phyloP scores from a whole-genome alignment of 2,888 invertebrate species.

The Aporophyla lueneburgensis region DNA sequence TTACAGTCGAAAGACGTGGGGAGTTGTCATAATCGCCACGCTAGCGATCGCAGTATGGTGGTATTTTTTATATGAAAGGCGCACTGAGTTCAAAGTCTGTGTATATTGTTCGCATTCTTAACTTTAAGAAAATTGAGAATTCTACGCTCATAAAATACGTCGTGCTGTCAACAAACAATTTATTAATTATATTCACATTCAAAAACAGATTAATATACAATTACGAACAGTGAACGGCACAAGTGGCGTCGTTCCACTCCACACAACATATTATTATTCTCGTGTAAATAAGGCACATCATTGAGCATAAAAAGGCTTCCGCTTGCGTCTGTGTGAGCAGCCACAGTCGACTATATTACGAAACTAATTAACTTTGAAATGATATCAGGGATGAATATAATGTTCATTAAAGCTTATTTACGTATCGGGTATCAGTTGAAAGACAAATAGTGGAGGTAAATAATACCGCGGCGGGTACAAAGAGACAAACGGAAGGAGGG shows the following conservation, averaged over 20 bases:
- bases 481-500: not conserved
- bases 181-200: slow-evolving; percentile 20
- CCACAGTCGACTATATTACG: slow-evolving; percentile 47
- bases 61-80: too few species aligned
- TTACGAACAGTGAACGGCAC: slow-evolving; percentile 15
- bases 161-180: not conserved
- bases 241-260: not conserved
- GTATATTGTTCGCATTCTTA: not conserved
- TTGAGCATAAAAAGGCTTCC: slow-evolving; percentile 24
- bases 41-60: too few species aligned
- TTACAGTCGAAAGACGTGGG: too few species aligned
- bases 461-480: not conserved
- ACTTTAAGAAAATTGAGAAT: not conserved
- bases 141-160: not conserved
- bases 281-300: slow-evolving; percentile 24
- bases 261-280: not conserved
- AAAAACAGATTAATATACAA: slow-evolving; percentile 23
- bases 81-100: not conserved
- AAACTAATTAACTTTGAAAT: slow-evolving; percentile 63
- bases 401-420: slow-evolving; percentile 56
- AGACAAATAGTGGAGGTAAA: slow-evolving; percentile 34
- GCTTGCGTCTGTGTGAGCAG: slow-evolving; percentile 25
- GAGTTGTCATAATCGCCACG: too few species aligned
- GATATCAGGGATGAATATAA: slow-evolving; percentile 46
- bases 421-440: slow-evolving; percentile 45